Evolutionary conservation across 2,888 invertebrate species (phyloP), one percentile per base, ranked within the genome.

Genomic region (Xanthia togata): DNA sequence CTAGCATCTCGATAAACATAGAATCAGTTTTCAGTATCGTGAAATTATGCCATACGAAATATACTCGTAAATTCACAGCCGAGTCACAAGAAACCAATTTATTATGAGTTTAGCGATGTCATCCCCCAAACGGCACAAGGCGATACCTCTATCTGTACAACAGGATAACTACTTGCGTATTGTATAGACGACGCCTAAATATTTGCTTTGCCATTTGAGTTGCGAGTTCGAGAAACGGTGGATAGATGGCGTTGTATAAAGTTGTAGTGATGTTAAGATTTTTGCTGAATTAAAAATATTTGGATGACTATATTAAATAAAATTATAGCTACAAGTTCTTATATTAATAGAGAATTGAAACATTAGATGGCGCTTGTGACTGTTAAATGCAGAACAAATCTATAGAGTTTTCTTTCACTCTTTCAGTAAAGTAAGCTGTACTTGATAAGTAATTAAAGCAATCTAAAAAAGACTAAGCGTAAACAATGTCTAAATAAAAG

Each of bases 121-220:
- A 77, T 74, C 57, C 50, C 70, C 74, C 70, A 88, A 87, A 88
- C 79, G 77, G 71, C 84, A 89, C 89, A 84, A 74, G 88, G 86
- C 89, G 91, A 89, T 92, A 94, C 94, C 92, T 94, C 94, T 94
- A 93, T 92, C 87, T 90, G 91, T 91, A 89, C 89, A 82, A 84
- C 76, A 84, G 89, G 89, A 88, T 90, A 93, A 94, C 94, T 93
- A 87, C 83, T 87, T 81, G 80, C 80, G 80, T 74, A 82, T 73
- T 82, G 71, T 81, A 83, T 78, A 83, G 73, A 53, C 60, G 84
- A 74, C 65, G 23, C 53, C 14, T 17, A 12, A 63, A 23, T 76
- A 65, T 68, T 83, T 90, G 85, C 71, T 62, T 57, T 76, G 69
- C 75, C 67, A 75, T 78, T 67, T 76, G 79, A 57, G 75, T 83